A percentile compares a stretch with the other conserved stretches of the same genome.
phyloP scores from a whole-genome alignment of 2,113 vertebrate genomes.

The Halichoerus grypus region DNA sequence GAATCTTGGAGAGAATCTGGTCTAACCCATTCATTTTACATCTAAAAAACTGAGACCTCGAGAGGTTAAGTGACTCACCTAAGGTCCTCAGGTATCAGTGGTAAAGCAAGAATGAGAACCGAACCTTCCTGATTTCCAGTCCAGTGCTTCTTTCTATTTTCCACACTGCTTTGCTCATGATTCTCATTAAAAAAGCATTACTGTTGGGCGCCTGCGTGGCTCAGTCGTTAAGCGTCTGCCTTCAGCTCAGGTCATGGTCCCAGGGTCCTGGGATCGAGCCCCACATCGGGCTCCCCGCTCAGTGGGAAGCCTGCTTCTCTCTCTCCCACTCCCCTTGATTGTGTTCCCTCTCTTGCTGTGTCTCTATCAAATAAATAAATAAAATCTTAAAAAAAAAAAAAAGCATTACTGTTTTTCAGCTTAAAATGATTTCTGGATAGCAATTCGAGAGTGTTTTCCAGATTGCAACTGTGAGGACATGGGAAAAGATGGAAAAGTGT shows the following conservation, averaged over 20 bases:
- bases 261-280: no score
- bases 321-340: no score
- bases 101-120: slow-evolving; percentile 8
- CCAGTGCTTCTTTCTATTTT: not conserved
- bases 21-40: slow-evolving; percentile 34
- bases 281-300: no score
- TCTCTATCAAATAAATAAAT: no score
- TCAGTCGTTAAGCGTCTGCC: no score
- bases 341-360: no score
- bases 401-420: not conserved
- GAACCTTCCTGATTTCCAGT: not conserved
- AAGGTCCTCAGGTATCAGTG: slow-evolving; percentile 1
- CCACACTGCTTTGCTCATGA: not conserved
- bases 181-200: slow-evolving; percentile 15
- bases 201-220: not conserved
- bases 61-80: not conserved
- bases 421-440: slow-evolving; percentile 56
- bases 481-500: slow-evolving; percentile 7
- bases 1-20: slow-evolving; percentile 33
- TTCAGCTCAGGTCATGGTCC: no score
- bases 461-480: not conserved
- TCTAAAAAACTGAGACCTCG: not conserved
- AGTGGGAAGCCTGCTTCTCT: no score
- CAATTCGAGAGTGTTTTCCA: not conserved
- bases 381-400: not conserved